Evolutionary conservation across 2,113 vertebrate genomes (phyloP).

Genomic region (Trogon surrucura): DNA sequence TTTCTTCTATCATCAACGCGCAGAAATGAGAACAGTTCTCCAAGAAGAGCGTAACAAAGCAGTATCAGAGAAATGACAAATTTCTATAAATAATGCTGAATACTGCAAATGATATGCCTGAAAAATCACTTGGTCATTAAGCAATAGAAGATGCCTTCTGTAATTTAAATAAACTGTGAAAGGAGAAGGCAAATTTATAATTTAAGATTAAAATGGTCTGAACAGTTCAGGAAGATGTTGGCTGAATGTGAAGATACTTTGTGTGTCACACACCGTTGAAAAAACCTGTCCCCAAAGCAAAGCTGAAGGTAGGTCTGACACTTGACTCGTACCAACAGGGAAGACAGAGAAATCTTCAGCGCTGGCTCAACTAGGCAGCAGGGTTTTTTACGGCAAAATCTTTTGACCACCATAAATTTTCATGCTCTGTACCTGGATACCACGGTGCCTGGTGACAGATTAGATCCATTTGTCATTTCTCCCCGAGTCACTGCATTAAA

Average conservation of each 20-base stretch:
- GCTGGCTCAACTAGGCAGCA: slow-evolving; percentile 21
- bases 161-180: slow-evolving; percentile 27
- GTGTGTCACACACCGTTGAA: not conserved
- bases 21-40: not conserved
- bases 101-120: not conserved
- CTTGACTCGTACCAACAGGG: not conserved
- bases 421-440: slow-evolving; percentile 14
- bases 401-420: slow-evolving; percentile 60
- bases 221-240: not conserved
- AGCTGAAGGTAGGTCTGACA: slow-evolving; percentile 12
- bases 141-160: not conserved
- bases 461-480: slow-evolving; percentile 37
- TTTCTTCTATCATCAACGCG: not conserved
- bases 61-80: not conserved
- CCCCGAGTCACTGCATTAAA: not conserved
- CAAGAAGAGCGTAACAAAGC: not conserved
- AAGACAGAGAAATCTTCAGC: slow-evolving; percentile 19
- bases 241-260: not conserved
- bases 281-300: not conserved
- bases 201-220: not conserved
- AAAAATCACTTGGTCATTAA: slow-evolving; percentile 19
- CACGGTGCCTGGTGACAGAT: not conserved
- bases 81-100: slow-evolving; percentile 31
- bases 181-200: not conserved
- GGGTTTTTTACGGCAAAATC: slow-evolving; percentile 45